Base-by-base conservation (phyloP, 2,113 vertebrate species). In the Triplophysa rosa region DNA sequence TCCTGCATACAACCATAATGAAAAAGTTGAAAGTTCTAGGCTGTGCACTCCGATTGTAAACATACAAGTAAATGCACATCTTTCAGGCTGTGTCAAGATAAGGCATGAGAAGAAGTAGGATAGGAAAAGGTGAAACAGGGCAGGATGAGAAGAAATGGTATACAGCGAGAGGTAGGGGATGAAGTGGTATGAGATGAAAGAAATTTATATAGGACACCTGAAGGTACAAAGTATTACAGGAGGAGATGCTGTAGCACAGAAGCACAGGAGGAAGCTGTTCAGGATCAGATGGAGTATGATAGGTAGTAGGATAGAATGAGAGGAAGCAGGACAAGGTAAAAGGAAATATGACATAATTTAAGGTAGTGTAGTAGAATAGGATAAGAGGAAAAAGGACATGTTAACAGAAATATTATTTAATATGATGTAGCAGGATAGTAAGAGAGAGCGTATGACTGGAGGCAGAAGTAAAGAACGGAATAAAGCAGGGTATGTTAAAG, bases 1-100 rank as follows among this genome's bases (percentile, higher is more conserved):
- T 95, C 93, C 93, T 95, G 75, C 11, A 83, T 26, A 67, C 45
- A 56, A 74, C 26, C 42, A 24, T 64, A 3, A 52, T 19, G 42
- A 73, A 33, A 67, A 59, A 52, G 23, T 67, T 37, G 19, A 69
- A 10, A 37, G 42, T 63, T 11, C 47, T 16, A 3, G 47, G 14
- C 29, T 42, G 37, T 24, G 11, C 63, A 64, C 73, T 40, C 49
- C n/a, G 33, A 75, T 54, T 56, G 67, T n/a, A 33, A 70, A 54
- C 19, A 13, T 52, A 69, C 10, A 42, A 33, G 33, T 13, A 40
- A 19, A 66, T 40, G 3, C 8, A 3, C 47, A 49, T 49, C 47
- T 11, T 12, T 49, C 13, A 13, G 47, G 11, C 47, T 49, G 12
- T 3, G 1, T 54, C 16, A 70, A 10, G 26, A 37, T 49, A 13